phyloP scores from a whole-genome alignment of 2,888 invertebrate species.

The Cheilosia vulpina region DNA sequence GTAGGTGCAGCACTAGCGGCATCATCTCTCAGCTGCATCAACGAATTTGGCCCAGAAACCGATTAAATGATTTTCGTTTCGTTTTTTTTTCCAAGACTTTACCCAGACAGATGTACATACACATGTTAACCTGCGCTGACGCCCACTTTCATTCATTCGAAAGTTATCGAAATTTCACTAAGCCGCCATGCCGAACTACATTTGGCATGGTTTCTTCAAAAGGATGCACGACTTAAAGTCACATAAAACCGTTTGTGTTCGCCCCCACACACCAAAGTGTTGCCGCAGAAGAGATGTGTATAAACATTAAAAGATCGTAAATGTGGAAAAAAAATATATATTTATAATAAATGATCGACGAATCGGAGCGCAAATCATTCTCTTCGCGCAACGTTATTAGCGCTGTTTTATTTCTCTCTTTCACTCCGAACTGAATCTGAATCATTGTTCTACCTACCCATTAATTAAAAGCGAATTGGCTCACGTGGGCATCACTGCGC shows the following conservation, averaged over 20 bases:
- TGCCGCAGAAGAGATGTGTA: slow-evolving; percentile 16
- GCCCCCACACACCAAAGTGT: slow-evolving; percentile 51
- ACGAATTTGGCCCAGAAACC: slow-evolving; percentile 67
- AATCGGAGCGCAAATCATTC: slow-evolving; percentile 53
- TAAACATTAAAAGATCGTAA: slow-evolving; percentile 32
- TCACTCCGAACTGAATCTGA: slow-evolving; percentile 16
- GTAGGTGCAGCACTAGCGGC: slow-evolving; percentile 55
- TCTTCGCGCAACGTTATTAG: slow-evolving; percentile 61
- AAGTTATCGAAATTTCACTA: slow-evolving; percentile 73
- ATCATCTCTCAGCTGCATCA: slow-evolving; percentile 49
- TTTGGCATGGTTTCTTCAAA: slow-evolving; percentile 55
- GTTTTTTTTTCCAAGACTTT: slow-evolving; percentile 13
- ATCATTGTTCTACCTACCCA: slow-evolving; percentile 74
- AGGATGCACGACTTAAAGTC: slow-evolving; percentile 66
- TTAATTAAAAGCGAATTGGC: slow-evolving; percentile 71
- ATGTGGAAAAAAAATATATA: slow-evolving; percentile 3
- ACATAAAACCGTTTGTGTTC: slow-evolving; percentile 54
- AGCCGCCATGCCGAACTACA: slow-evolving; percentile 47
- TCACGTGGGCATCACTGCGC: slow-evolving; percentile 64
- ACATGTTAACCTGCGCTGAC: slow-evolving; percentile 71
- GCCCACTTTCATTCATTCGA: slow-evolving; percentile 69
- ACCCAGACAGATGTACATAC: slow-evolving; percentile 57
- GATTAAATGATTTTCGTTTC: slow-evolving; percentile 39
- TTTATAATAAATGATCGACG: slow-evolving; percentile 54
- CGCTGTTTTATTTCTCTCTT: slow-evolving; percentile 58